These are phyloP conservation scores for Trididemnum clinides DNA, from an alignment of 23 tunicate species.

Conservation along the genomic window DNA sequence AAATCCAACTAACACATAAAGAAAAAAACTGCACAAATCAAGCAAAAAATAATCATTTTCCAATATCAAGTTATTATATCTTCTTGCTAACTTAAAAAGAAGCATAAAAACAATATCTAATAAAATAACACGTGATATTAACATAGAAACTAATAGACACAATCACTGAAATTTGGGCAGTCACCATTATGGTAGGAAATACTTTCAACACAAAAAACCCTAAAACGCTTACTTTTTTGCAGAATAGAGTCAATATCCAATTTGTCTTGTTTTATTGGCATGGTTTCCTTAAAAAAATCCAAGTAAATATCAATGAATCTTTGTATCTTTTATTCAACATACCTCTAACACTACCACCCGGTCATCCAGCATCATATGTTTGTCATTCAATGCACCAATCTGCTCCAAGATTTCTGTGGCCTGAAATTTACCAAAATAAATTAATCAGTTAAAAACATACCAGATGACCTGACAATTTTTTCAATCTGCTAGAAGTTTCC, in stretches of 20 bases:
- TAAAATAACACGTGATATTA: no score
- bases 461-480: no score
- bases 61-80: no score
- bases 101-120: no score
- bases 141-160: no score
- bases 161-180: no score
- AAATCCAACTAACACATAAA: no score
- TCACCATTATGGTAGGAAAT: neutral
- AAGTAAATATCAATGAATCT: neutral
- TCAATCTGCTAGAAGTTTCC: no score
- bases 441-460: no score
- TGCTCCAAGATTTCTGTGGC: slow-evolving; percentile 90
- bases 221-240: neutral
- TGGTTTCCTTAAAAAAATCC: slow-evolving; percentile 48
- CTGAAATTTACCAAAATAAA: neutral
- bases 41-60: no score
- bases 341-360: slow-evolving; percentile 80
- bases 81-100: no score
- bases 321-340: neutral
- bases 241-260: slow-evolving; percentile 54
- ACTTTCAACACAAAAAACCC: neutral
- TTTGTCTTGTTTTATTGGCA: slow-evolving; percentile 86
- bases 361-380: slow-evolving; percentile 58
- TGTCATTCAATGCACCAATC: slow-evolving; percentile 73
- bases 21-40: no score